Evolutionary conservation across 2,113 vertebrate species (phyloP).

Genomic region (Smithornis capensis): DNA sequence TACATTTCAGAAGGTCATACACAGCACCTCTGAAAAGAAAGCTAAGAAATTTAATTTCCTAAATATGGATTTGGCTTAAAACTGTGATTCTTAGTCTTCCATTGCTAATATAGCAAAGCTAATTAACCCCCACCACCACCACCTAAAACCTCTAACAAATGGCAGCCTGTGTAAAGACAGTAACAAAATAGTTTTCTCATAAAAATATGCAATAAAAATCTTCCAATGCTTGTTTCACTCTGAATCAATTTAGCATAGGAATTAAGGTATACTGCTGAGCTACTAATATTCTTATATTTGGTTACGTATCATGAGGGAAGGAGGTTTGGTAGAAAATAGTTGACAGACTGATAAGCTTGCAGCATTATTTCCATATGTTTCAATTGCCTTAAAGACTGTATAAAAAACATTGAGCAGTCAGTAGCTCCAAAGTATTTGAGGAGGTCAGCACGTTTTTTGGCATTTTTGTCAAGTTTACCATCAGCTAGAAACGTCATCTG

Average conservation of each 20-base stretch:
- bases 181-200: not conserved
- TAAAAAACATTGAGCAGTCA: not conserved
- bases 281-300: not conserved
- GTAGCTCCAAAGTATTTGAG: not conserved
- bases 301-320: not conserved
- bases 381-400: not conserved
- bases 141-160: not conserved
- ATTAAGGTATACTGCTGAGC: not conserved
- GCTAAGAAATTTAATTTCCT: not conserved
- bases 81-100: not conserved
- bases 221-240: not conserved
- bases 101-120: not conserved
- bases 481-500: not conserved
- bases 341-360: not conserved
- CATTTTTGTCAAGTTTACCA: not conserved
- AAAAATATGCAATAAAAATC: not conserved
- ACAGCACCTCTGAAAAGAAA: not conserved
- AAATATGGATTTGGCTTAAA: not conserved
- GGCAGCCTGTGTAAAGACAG: not conserved
- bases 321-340: not conserved
- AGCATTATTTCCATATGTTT: not conserved
- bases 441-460: not conserved
- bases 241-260: not conserved
- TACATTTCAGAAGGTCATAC: not conserved
- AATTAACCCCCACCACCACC: too few species aligned